Evolutionary conservation across 2,888 invertebrate species (phyloP).

Genomic region (Brachyptera putata): DNA sequence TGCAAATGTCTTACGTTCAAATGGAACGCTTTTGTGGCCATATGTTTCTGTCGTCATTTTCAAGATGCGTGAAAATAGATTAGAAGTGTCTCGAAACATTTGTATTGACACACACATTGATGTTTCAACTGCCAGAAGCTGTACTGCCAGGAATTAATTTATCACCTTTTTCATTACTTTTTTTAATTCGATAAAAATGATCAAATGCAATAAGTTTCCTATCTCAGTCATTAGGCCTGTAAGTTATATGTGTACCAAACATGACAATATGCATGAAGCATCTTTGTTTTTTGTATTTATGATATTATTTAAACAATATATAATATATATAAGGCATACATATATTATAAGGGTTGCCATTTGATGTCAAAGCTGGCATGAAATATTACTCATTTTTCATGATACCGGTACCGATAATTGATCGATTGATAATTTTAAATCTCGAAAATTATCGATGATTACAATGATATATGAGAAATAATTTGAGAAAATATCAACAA

Average conservation of each 20-base stretch:
- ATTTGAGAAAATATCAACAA: no score
- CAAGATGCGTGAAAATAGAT: neutral
- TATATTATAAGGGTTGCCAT: no score
- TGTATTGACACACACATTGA: neutral
- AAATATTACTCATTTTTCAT: no score
- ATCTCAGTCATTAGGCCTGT: neutral
- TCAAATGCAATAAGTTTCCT: conserved; percentile 6
- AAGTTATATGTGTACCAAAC: neutral
- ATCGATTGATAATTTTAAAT: no score
- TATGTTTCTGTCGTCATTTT: neutral
- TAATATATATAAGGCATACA: no score
- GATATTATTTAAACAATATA: no score
- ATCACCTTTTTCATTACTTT: neutral
- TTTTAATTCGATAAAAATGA: neutral
- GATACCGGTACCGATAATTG: no score
- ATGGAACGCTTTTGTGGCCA: neutral
- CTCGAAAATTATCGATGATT: no score
- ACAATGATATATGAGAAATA: no score
- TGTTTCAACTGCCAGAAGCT: neutral
- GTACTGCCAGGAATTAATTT: conserved; percentile 4
- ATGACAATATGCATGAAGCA: conserved; percentile 11
- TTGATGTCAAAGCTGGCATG: no score
- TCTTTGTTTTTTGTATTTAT: no score
- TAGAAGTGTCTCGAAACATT: neutral
- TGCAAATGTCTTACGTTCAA: no score